Evolutionary conservation across 2,797 vertebrate genomes (phyloP).

Genomic region (Zenarchopterus dispar): DNA sequence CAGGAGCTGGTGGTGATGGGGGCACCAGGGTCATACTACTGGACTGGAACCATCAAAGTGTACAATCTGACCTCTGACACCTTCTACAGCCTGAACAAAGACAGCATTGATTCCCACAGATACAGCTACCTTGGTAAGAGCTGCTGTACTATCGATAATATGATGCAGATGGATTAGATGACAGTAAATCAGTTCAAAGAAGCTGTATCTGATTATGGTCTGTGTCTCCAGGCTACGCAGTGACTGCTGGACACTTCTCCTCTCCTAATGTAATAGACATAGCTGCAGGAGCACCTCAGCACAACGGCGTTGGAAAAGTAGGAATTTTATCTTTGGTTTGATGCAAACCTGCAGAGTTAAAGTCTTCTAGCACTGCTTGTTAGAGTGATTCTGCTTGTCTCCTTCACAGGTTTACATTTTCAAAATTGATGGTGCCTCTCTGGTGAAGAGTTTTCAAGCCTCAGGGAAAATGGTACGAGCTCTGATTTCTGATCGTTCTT

Average conservation of each 20-base stretch:
- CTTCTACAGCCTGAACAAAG: conserved; percentile 90
- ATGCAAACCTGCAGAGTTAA: conserved; percentile 10
- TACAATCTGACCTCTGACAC: conserved; percentile 93
- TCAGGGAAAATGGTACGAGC: conserved; percentile 95
- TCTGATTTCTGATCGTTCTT: conserved; percentile 16
- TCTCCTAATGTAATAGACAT: conserved; percentile 87
- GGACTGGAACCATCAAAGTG: conserved; percentile 97
- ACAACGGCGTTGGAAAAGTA: conserved; percentile 93
- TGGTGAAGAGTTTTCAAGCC: conserved; percentile 94
- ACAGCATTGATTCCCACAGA: conserved; percentile 86
- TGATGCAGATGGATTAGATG: not conserved
- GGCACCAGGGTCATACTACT: conserved; percentile 96
- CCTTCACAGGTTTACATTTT: conserved; percentile 94
- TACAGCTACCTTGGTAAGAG: conserved; percentile 95
- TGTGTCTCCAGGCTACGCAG: conserved; percentile 88
- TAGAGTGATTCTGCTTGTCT: conserved; percentile 43
- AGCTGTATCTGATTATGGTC: conserved; percentile 21
- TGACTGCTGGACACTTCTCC: conserved; percentile 95
- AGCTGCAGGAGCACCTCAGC: conserved; percentile 95
- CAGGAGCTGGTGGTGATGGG: conserved; percentile 98
- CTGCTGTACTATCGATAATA: not conserved
- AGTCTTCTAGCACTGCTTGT: conserved; percentile 10
- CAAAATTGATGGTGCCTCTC: conserved; percentile 89
- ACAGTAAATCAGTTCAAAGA: not conserved
- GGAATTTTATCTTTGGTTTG: conserved; percentile 28